These are phyloP conservation scores for Phoenicopterus ruber DNA, from an alignment of 2,113 vertebrate species.

Conservation along the genomic window DNA sequence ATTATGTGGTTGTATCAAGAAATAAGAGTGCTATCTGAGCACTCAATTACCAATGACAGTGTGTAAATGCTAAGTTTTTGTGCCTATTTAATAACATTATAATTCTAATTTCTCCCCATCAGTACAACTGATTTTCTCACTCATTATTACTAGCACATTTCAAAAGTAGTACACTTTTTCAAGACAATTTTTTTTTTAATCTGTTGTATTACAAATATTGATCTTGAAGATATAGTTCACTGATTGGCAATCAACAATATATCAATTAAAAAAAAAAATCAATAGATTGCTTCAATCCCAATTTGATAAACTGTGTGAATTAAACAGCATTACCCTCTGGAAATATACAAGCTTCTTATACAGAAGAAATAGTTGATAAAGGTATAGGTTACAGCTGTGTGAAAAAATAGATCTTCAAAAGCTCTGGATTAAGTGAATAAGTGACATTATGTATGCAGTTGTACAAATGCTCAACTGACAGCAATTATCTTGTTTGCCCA, in stretches of 20 bases:
- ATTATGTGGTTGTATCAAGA: neutral
- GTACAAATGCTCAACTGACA: neutral
- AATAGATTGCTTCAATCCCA: neutral
- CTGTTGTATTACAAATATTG: neutral
- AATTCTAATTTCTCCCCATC: neutral
- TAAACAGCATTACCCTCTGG: neutral
- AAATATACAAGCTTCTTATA: neutral
- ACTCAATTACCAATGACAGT: neutral
- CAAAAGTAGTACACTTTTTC: neutral
- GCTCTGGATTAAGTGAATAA: neutral
- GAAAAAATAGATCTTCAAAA: neutral
- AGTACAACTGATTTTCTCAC: neutral
- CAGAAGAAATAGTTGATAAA: neutral
- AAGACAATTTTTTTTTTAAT: neutral
- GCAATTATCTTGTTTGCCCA: neutral
- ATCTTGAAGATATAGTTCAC: neutral
- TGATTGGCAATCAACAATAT: neutral
- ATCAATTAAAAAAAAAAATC: neutral
- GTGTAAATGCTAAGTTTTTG: accelerated
- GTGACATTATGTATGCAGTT: neutral
- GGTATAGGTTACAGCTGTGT: neutral
- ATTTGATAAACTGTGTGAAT: neutral
- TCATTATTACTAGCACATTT: neutral
- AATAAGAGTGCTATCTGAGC: neutral
- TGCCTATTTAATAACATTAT: neutral